Evolutionary conservation across 2,797 vertebrate genomes (phyloP), one percentile per base, ranked within the genome.

Genomic region (Leptatherina wallacei): DNA sequence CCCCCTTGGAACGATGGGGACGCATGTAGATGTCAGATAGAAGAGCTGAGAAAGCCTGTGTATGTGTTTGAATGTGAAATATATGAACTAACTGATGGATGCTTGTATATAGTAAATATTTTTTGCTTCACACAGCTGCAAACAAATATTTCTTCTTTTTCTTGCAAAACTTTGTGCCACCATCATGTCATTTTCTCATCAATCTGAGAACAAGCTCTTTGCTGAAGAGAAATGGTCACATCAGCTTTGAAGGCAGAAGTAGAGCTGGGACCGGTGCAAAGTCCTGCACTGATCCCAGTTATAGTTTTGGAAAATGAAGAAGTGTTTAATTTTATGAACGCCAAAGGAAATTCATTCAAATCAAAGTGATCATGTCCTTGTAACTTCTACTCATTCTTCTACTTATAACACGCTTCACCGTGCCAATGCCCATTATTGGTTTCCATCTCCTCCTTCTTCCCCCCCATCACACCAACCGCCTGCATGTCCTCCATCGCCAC

Each of bases 11-110:
- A 60, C 32, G 32, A 80, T 2, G n/a, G 61, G 61, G 64, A 71
- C 44, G 20, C 61, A 18, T 56, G 71, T 72, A 36, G 49, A 81
- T 60, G 58, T 60, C 49, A 52, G 14, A 71, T 61, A 32, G 59
- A 40, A 65, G 33, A 76, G 47, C 30, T 57, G 38, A 51, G n/a
- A 33, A 63, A 22, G 62, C 22, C 24, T 63, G 36, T 61, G 49
- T 65, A 8, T 66, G 22, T 60, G n/a, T 61, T 7, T 81, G 69
- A 61, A 42, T 72, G 78, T 74, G 75, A 8, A 35, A 59, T 68
- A 22, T 24, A 27, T 72, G 24, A 60, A 81, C 70, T 70, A 81
- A 81, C 65, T 60, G 69, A 59, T 82, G 66, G 72, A 67, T 73
- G 74, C 73, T 30, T 78, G 66, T 77, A 67, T 68, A 69, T 80